Evolutionary conservation across 2,888 invertebrate genomes (phyloP).

Genomic region (Stenolophus ochropezus): DNA sequence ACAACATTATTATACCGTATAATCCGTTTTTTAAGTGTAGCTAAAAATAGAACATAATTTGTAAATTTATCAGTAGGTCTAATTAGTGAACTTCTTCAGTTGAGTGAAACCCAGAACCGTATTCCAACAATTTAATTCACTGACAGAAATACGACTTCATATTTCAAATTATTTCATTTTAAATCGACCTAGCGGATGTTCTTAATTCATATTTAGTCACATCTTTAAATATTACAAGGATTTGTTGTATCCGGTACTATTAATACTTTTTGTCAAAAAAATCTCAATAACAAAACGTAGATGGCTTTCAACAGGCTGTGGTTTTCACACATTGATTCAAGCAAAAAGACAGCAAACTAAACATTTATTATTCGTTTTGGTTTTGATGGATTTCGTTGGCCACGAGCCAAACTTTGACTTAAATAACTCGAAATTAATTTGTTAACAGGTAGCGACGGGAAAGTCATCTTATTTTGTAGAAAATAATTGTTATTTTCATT

Average conservation of each 20-base stretch:
- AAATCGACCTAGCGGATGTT: not conserved
- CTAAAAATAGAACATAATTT: constrained; percentile 51
- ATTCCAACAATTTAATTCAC: constrained; percentile 32
- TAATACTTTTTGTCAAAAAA: constrained; percentile 27
- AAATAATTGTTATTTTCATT: too few species aligned
- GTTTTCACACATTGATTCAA: constrained; percentile 42
- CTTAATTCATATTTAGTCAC: constrained; percentile 28
- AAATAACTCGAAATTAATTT: constrained; percentile 54
- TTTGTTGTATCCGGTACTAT: constrained; percentile 26
- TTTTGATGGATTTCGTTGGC: constrained; percentile 48
- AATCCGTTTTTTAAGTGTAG: constrained; percentile 39
- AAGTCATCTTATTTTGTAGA: not conserved
- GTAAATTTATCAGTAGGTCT: constrained; percentile 52
- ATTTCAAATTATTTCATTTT: not conserved
- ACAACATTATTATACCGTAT: constrained; percentile 38
- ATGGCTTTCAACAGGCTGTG: constrained; percentile 38
- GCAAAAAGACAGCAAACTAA: constrained; percentile 21
- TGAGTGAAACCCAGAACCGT: constrained; percentile 35
- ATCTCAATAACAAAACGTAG: constrained; percentile 12
- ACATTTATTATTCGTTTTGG: constrained; percentile 46
- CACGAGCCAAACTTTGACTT: constrained; percentile 21
- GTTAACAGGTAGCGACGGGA: constrained; percentile 51
- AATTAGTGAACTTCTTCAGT: constrained; percentile 38
- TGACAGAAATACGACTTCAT: constrained; percentile 4
- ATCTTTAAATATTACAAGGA: constrained; percentile 2